A percentile compares a stretch with the other conserved stretches of the same genome.
These are phyloP conservation scores for Rhinolophus sinicus DNA, from an alignment of 2,113 vertebrate genomes.

Conservation along the genomic window DNA sequence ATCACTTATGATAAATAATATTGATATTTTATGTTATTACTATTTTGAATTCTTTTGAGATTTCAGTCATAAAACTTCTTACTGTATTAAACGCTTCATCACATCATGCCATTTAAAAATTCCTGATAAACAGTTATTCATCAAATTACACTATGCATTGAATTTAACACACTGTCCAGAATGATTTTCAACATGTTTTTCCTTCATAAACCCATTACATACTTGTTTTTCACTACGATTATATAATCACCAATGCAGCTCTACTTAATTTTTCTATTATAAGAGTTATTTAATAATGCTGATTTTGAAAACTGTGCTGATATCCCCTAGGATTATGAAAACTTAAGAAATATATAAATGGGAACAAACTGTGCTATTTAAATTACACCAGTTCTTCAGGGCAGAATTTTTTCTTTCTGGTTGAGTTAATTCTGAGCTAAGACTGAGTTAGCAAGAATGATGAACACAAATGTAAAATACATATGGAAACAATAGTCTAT, in stretches of 20 bases:
- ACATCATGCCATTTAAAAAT: not conserved
- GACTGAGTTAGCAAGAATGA: not conserved
- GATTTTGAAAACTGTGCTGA: conserved; percentile 38
- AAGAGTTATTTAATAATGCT: not conserved
- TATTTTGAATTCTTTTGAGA: not conserved
- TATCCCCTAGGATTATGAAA: not conserved
- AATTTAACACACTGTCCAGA: not conserved
- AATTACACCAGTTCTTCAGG: not conserved
- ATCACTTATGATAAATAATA: not conserved
- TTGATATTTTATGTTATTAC: not conserved
- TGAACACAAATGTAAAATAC: not conserved
- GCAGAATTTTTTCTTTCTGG: conserved; percentile 44
- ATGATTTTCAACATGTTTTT: not conserved
- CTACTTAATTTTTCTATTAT: not conserved
- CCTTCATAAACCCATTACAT: not conserved
- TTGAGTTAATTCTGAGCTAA: conserved; percentile 12
- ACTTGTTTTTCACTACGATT: not conserved
- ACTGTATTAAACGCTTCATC: not conserved
- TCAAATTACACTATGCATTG: not conserved
- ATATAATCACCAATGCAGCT: not conserved
- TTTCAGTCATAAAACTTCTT: not conserved
- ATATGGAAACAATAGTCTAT: not conserved
- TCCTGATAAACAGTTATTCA: not conserved
- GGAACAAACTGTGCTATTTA: conserved; percentile 4
- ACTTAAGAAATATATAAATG: not conserved